Conservation (phyloP, 2,797 vertebrate genomes). For the Sus cebifrons region DNA sequence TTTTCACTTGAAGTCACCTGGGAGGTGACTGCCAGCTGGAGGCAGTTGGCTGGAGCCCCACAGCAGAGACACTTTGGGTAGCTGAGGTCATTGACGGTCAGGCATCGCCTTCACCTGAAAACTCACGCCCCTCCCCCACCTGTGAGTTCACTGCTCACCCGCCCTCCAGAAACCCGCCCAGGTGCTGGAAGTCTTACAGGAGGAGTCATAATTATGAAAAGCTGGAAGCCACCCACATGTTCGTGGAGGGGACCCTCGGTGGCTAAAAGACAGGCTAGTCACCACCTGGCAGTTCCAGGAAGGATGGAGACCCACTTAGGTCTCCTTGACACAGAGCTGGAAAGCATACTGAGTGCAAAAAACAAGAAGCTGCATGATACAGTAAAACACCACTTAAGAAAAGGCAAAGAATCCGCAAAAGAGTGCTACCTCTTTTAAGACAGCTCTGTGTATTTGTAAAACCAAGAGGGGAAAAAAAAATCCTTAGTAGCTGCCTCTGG, state of each 20-base stretch:
- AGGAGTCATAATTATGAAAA: not conserved
- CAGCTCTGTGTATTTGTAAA: slow-evolving; percentile 31
- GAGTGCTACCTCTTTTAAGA: not conserved
- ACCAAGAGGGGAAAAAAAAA: not conserved
- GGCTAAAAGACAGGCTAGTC: not conserved
- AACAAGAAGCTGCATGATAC: not conserved
- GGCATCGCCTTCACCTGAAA: not conserved
- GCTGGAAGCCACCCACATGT: not conserved
- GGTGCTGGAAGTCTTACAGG: not conserved
- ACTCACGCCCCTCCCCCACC: rapidly evolving
- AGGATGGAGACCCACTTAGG: not conserved
- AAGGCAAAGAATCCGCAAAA: not conserved
- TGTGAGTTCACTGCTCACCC: not conserved
- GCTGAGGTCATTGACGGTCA: not conserved
- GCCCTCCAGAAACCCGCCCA: not conserved
- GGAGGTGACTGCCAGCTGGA: not conserved
- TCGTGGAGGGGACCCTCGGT: not conserved
- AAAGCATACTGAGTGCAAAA: not conserved
- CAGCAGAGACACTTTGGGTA: not conserved
- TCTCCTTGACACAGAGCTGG: not conserved
- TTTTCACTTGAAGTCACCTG: no score
- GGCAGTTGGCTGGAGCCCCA: not conserved
- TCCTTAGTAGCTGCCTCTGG: not conserved
- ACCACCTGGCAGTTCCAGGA: not conserved
- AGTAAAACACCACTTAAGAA: not conserved